phyloP scores from a whole-genome alignment of 2,888 invertebrate species.

The Loripinus fragilis region DNA sequence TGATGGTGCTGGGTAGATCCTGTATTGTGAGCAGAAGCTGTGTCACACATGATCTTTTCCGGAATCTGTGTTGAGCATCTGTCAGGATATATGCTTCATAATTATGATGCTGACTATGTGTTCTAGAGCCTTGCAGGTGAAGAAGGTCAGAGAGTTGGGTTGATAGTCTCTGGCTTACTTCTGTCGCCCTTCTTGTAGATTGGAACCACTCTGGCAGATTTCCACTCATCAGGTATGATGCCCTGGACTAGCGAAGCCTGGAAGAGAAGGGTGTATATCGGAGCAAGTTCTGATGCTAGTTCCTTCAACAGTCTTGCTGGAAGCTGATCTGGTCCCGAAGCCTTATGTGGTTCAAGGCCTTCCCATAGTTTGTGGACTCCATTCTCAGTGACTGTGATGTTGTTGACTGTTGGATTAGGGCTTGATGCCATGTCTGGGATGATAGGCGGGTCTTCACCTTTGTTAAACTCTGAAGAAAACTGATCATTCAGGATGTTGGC shows the following conservation, averaged over 20 bases:
- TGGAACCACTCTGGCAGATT: neutral
- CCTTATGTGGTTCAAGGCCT: neutral
- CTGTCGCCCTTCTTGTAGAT: constrained; percentile 20
- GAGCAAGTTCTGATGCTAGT: neutral
- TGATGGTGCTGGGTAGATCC: neutral
- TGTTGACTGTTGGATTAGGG: neutral
- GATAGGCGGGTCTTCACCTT: neutral
- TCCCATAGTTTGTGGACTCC: neutral
- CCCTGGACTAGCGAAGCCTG: neutral
- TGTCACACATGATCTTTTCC: neutral
- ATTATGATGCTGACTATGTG: neutral
- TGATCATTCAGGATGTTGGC: neutral
- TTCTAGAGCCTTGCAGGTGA: constrained; percentile 3
- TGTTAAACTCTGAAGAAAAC: neutral
- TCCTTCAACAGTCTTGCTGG: neutral
- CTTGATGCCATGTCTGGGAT: neutral
- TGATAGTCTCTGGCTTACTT: neutral
- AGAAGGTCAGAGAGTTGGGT: constrained; percentile 2
- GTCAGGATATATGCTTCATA: constrained; percentile 7
- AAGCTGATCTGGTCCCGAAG: neutral
- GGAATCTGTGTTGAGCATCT: constrained; percentile 21
- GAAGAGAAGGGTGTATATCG: neutral
- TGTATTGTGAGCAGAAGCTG: neutral
- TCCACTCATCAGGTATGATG: neutral
- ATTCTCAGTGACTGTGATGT: neutral